Evolutionary conservation across 2,888 invertebrate genomes (phyloP).

Genomic region (Apantesis nais): DNA sequence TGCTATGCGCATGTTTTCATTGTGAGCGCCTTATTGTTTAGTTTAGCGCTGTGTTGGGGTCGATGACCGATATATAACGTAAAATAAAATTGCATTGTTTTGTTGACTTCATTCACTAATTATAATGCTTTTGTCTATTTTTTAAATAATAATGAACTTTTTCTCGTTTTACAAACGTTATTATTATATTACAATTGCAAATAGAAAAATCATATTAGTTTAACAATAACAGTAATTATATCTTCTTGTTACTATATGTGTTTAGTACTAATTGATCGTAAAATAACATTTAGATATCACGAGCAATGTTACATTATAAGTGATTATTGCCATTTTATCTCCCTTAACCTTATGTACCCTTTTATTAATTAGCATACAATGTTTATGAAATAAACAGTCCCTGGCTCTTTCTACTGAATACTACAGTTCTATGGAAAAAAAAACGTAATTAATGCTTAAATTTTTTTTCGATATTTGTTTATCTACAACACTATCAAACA

Average conservation of each 20-base stretch:
- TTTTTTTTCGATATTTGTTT: constrained; percentile 4
- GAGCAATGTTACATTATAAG: too few species aligned
- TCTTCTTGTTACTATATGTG: too few species aligned
- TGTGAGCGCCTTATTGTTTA: constrained; percentile 25
- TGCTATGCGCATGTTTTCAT: constrained; percentile 35
- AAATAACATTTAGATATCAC: too few species aligned
- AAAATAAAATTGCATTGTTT: constrained; percentile 22
- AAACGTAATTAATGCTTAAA: neutral
- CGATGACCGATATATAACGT: constrained; percentile 28
- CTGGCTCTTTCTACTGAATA: neutral
- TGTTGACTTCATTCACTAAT: constrained; percentile 5
- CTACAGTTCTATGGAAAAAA: neutral
- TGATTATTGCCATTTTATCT: too few species aligned
- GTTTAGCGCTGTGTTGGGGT: constrained; percentile 22
- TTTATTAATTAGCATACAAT: neutral
- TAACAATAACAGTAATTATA: too few species aligned
- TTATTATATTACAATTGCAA: neutral
- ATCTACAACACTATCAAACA: constrained; percentile 32
- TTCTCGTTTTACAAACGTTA: neutral
- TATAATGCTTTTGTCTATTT: neutral
- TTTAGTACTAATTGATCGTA: too few species aligned
- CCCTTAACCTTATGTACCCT: too few species aligned
- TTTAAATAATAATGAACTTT: neutral
- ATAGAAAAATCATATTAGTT: too few species aligned
- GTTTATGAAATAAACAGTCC: neutral